These are phyloP conservation scores for Clistopyga incitator DNA, from an alignment of 2,888 invertebrate species.

Conservation along the genomic window DNA sequence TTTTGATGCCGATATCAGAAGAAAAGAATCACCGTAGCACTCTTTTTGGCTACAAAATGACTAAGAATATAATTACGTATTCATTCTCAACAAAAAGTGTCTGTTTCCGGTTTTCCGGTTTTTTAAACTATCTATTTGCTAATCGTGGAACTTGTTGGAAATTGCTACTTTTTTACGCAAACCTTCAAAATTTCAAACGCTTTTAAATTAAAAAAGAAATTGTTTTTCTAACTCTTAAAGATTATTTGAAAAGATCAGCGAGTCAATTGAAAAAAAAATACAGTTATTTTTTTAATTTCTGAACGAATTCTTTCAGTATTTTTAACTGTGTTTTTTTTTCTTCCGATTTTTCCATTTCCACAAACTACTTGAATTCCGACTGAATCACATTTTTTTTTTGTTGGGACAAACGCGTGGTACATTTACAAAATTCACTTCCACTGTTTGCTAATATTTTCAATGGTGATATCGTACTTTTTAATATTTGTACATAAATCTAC, in stretches of 20 bases:
- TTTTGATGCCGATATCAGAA: background rate
- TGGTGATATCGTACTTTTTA: constrained; percentile 40
- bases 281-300: no score
- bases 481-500: constrained; percentile 55
- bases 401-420: background rate
- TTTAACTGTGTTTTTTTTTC: background rate
- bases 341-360: background rate
- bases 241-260: no score
- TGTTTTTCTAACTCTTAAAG: no score
- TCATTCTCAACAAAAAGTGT: background rate
- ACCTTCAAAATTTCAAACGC: no score
- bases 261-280: no score
- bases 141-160: no score
- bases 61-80: background rate
- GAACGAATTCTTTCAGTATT: background rate
- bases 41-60: background rate
- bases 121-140: no score
- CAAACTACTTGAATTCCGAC: background rate
- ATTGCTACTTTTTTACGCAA: no score
- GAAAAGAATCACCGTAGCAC: background rate
- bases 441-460: constrained; percentile 13
- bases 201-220: no score
- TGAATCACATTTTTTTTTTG: background rate
- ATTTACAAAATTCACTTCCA: constrained; percentile 33
- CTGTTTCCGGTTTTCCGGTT: no score